Evolutionary conservation across 2,888 invertebrate genomes (phyloP).

Genomic region (Cremastinae sp.): DNA sequence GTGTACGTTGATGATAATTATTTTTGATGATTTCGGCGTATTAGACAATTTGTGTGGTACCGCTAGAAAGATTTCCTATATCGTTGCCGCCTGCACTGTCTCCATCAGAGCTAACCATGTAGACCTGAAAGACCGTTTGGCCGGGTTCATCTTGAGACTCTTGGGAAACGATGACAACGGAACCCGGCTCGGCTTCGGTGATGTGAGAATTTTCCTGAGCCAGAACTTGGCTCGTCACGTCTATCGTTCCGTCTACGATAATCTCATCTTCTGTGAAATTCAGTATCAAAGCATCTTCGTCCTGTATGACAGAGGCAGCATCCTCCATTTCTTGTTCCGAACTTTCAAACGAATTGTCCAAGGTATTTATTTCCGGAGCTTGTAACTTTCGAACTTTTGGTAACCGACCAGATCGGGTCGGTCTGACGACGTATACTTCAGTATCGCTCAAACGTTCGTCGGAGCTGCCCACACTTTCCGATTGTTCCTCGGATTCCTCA

Average conservation of each 20-base stretch:
- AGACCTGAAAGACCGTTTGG: constrained; percentile 80
- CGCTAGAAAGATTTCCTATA: not conserved
- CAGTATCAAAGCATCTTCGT: not conserved
- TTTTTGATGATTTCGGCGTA: too few relatives aligned
- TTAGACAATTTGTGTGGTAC: not conserved
- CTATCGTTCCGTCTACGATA: not conserved
- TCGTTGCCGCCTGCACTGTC: constrained; percentile 62
- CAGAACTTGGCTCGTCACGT: not conserved
- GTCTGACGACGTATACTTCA: constrained; percentile 75
- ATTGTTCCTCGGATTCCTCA: not conserved
- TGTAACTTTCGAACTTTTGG: constrained; percentile 76
- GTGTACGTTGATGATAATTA: too few relatives aligned
- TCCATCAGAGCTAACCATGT: constrained; percentile 79
- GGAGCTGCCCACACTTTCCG: constrained; percentile 16
- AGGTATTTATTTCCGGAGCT: constrained; percentile 67
- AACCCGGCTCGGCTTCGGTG: constrained; percentile 80
- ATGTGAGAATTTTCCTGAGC: constrained; percentile 64
- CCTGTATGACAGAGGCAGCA: not conserved
- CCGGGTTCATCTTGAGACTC: constrained; percentile 79
- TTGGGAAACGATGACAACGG: constrained; percentile 81
- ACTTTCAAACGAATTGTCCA: constrained; percentile 62
- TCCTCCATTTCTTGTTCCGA: constrained; percentile 47
- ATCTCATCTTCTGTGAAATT: not conserved
- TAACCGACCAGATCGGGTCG: constrained; percentile 80
- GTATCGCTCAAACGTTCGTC: constrained; percentile 60